Evolutionary conservation across 2,797 vertebrate genomes (phyloP).

Genomic region (Ctenopoma multispine): DNA sequence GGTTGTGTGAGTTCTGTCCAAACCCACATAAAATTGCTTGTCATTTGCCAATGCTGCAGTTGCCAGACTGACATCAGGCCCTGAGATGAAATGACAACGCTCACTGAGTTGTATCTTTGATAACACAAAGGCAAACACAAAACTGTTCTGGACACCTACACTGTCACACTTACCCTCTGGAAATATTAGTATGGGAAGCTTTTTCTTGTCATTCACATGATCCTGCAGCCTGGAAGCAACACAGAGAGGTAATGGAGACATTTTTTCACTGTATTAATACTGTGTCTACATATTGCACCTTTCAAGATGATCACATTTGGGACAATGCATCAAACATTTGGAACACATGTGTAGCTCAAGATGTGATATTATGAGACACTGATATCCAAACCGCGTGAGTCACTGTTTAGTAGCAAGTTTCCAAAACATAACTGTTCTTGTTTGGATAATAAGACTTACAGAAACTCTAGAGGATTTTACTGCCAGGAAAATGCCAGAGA

Average conservation of each 20-base stretch:
- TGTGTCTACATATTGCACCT: constrained; percentile 13
- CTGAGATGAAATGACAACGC: constrained; percentile 24
- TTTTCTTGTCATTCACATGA: constrained; percentile 92
- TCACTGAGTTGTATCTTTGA: constrained; percentile 32
- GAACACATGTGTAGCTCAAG: neutral
- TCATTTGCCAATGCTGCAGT: constrained; percentile 24
- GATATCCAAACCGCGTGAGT: constrained; percentile 30
- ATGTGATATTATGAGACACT: constrained; percentile 12
- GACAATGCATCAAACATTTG: constrained; percentile 42
- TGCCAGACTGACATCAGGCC: constrained; percentile 23
- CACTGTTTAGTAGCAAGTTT: constrained; percentile 24
- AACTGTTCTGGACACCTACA: neutral
- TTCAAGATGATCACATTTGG: constrained; percentile 15
- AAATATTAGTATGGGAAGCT: constrained; percentile 97
- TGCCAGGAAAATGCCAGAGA: constrained; percentile 46
- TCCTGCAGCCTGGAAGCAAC: constrained; percentile 88
- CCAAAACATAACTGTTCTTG: constrained; percentile 38
- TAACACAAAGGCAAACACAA: constrained; percentile 26
- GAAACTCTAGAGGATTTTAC: constrained; percentile 3
- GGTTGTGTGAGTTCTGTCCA: constrained; percentile 43
- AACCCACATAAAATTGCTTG: constrained; percentile 28
- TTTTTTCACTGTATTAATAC: constrained; percentile 16
- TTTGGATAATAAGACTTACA: constrained; percentile 19
- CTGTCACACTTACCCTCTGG: constrained; percentile 91
- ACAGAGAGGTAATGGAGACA: constrained; percentile 46